Conservation (phyloP, 2,113 vertebrate genomes). For the Charadrius vociferus region DNA sequence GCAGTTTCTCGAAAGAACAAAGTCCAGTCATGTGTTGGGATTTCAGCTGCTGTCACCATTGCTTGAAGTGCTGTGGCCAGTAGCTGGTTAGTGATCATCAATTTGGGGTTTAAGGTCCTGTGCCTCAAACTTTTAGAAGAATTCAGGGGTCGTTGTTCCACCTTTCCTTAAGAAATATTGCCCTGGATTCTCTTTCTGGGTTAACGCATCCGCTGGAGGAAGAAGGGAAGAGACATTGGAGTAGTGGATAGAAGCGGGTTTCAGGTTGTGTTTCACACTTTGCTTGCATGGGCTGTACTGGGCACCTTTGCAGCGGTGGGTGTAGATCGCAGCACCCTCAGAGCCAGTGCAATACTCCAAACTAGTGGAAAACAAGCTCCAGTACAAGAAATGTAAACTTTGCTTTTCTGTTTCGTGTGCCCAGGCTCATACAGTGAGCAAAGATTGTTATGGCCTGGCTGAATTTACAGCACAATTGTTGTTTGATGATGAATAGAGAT, state of each 20-base stretch:
- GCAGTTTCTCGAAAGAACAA: background rate
- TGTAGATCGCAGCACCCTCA: background rate
- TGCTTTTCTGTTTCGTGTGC: background rate
- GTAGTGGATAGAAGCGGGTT: background rate
- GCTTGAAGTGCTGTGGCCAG: background rate
- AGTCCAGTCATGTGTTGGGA: background rate
- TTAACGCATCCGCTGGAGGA: accelerated
- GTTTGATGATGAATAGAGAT: background rate
- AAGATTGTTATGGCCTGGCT: background rate
- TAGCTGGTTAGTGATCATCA: background rate
- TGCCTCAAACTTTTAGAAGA: background rate
- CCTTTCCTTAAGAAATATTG: background rate
- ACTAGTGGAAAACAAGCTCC: background rate
- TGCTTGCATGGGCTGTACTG: background rate
- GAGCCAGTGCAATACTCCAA: background rate
- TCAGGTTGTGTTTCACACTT: background rate
- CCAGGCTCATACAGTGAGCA: background rate
- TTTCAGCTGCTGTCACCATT: background rate
- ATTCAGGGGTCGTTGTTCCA: background rate
- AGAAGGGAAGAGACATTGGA: background rate
- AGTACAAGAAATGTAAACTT: background rate
- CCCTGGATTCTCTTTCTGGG: background rate
- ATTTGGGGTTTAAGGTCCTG: background rate
- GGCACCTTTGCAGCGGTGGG: background rate
- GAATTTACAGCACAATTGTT: background rate